These are phyloP conservation scores for Apteryx owenii DNA, from an alignment of 2,113 vertebrate species.

Conservation along the genomic window DNA sequence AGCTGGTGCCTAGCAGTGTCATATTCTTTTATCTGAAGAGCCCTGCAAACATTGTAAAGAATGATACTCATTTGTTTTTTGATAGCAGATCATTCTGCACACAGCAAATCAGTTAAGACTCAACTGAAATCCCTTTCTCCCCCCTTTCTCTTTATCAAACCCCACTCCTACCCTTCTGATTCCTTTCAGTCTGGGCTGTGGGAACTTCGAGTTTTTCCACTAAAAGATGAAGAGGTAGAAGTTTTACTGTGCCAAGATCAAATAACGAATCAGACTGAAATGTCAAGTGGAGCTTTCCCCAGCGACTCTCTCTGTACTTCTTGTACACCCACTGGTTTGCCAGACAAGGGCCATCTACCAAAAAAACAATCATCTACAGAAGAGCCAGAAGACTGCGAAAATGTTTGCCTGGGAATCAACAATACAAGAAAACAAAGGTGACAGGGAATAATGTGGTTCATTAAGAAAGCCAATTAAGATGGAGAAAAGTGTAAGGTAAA, in stretches of 20 bases:
- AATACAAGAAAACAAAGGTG: constrained; percentile 78
- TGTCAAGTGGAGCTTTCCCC: constrained; percentile 43
- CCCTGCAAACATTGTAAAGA: neutral
- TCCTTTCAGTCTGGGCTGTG: constrained; percentile 78
- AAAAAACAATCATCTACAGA: constrained; percentile 52
- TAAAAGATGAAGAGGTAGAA: constrained; percentile 75
- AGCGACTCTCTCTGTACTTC: constrained; percentile 44
- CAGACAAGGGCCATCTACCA: constrained; percentile 43
- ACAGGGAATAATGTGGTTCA: constrained; percentile 69
- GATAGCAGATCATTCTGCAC: constrained; percentile 27
- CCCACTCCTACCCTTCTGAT: constrained; percentile 22
- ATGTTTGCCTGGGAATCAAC: constrained; percentile 60
- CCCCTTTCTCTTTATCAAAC: neutral
- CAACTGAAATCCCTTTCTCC: constrained; percentile 11
- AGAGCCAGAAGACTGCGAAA: constrained; percentile 59
- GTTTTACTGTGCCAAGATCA: constrained; percentile 72
- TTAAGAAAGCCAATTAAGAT: constrained; percentile 63
- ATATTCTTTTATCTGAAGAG: constrained; percentile 23
- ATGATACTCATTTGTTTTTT: neutral
- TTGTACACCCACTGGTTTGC: neutral
- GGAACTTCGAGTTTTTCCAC: constrained; percentile 80
- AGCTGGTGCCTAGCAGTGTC: neutral
- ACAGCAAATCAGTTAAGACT: constrained; percentile 24
- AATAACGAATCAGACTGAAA: constrained; percentile 42
- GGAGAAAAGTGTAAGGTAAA: constrained; percentile 63